These are phyloP conservation scores for Haplotaxodon microlepis DNA, from an alignment of 2,113 vertebrate genomes.

Conservation along the genomic window DNA sequence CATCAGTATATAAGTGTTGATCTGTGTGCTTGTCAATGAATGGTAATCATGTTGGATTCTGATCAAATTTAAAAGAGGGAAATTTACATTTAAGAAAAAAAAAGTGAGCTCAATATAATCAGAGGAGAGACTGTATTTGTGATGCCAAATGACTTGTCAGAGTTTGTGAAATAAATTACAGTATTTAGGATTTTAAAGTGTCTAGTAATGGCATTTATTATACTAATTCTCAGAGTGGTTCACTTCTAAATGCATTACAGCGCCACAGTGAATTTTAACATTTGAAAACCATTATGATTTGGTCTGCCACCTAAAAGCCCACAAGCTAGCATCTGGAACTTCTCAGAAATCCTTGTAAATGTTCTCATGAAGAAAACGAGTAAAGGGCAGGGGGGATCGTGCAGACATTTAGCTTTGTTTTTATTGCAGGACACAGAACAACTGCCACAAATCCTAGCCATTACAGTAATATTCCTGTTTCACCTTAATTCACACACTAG, in stretches of 20 bases:
- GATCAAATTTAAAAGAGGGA: constrained; percentile 59
- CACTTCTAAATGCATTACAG: neutral
- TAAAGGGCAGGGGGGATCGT: neutral
- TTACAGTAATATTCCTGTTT: neutral
- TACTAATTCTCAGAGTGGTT: neutral
- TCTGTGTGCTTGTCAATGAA: constrained; percentile 44
- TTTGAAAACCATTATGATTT: constrained; percentile 30
- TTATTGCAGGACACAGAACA: constrained; percentile 44
- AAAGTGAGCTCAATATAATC: constrained; percentile 58
- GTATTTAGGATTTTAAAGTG: constrained; percentile 61
- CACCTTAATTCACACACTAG: neutral
- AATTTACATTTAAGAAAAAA: constrained; percentile 59
- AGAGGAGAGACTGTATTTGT: constrained; percentile 57
- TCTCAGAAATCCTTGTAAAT: constrained; percentile 36
- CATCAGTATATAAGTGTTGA: constrained; percentile 42
- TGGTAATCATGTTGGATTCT: constrained; percentile 35
- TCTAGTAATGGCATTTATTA: constrained; percentile 24
- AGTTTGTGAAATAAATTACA: constrained; percentile 68
- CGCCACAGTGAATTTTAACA: neutral
- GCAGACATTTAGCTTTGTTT: constrained; percentile 41
- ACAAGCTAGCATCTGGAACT: constrained; percentile 46
- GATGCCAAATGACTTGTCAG: constrained; percentile 69
- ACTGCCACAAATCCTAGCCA: constrained; percentile 34
- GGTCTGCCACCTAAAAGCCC: constrained; percentile 2
- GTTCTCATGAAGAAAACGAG: neutral